Evolutionary conservation across 53 echinoderm and acorn worm genomes (phyloP).

Genomic region (Temnopleurus reevesii): DNA sequence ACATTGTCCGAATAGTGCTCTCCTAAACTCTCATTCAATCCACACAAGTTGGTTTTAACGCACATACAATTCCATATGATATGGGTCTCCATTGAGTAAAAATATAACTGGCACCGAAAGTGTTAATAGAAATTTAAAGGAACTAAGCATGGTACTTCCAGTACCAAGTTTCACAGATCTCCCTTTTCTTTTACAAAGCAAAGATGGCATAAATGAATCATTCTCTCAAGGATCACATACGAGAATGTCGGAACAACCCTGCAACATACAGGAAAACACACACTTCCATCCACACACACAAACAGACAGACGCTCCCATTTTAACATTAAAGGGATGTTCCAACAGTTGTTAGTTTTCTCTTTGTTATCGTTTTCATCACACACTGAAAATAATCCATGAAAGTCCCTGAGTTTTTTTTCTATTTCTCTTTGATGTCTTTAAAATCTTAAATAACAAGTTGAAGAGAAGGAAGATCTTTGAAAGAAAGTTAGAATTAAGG

Average conservation of each 20-base stretch:
- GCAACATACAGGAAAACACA: not conserved
- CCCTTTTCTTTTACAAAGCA: not conserved
- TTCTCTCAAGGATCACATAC: not conserved
- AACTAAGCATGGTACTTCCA: no score
- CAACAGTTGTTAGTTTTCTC: not conserved
- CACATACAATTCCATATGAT: no score
- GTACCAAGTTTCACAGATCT: not conserved
- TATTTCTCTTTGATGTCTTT: constrained; percentile 14
- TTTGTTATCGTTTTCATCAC: constrained; percentile 8
- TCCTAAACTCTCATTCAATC: not conserved
- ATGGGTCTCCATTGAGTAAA: not conserved
- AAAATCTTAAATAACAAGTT: not conserved
- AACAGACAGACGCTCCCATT: not conserved
- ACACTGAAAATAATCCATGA: constrained; percentile 48
- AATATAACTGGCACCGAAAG: not conserved
- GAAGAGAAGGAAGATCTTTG: constrained; percentile 58
- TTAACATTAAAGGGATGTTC: not conserved
- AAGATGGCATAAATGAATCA: not conserved
- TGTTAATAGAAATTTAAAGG: not conserved
- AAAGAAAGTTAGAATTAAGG: constrained; percentile 29
- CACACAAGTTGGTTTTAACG: not conserved
- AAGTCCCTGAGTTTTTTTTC: constrained; percentile 37
- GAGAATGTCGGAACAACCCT: constrained; percentile 6
- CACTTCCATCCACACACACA: constrained; percentile 11
- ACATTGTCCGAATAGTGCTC: not conserved